These are phyloP conservation scores for Lomographa bimaculata DNA, from an alignment of 2,888 invertebrate species.

Conservation along the genomic window DNA sequence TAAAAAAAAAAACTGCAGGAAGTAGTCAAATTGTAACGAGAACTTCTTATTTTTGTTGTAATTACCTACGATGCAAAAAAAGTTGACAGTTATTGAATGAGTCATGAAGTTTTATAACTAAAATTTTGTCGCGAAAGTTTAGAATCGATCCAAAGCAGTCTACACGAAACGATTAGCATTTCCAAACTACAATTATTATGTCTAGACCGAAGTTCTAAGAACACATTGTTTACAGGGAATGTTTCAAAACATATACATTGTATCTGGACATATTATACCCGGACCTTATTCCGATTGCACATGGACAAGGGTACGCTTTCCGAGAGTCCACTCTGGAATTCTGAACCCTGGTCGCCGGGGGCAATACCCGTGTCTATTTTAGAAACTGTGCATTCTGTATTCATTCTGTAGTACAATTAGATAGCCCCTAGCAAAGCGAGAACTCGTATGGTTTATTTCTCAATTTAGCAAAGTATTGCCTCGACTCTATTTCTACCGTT, in stretches of 20 bases:
- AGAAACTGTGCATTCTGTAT: conserved; percentile 6
- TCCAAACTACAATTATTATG: conserved; percentile 9
- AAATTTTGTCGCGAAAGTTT: background rate
- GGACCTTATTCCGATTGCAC: no score
- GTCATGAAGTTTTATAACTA: no score
- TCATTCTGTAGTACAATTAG: conserved; percentile 4
- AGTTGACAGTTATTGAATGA: no score
- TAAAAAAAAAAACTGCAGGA: no score
- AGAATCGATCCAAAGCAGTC: background rate
- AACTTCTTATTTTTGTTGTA: no score
- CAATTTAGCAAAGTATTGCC: no score
- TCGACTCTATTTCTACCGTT: no score
- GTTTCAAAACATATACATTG: background rate
- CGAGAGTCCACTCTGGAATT: conserved; percentile 14
- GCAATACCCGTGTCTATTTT: conserved; percentile 3
- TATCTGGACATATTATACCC: no score
- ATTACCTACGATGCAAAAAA: no score
- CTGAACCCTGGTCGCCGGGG: conserved; percentile 1
- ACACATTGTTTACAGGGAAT: conserved; percentile 2
- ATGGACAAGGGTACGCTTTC: conserved; percentile 1
- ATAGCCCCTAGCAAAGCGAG: background rate
- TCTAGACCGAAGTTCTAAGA: conserved; percentile 11
- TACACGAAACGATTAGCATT: conserved; percentile 4
- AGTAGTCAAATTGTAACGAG: no score
- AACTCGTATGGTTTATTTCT: conserved; percentile 15